Evolutionary conservation across 2,113 vertebrate genomes (phyloP), one percentile per base, ranked within the genome.

Genomic region (Petromus typicus): DNA sequence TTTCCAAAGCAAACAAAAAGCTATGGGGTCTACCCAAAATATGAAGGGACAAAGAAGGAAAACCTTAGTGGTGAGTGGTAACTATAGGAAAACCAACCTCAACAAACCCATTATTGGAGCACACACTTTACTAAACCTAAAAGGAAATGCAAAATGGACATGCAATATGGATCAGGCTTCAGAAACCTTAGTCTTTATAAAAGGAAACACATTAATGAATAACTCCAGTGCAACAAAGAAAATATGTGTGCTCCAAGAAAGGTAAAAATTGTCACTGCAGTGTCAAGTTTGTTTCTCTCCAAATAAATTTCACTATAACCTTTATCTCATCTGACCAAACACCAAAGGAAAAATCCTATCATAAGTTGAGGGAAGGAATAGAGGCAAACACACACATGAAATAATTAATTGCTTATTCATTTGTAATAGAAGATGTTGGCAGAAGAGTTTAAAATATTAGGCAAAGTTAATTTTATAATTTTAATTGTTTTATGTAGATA

Each of bases 401-500:
- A 56, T 27, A 43, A 82, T 57, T 67, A 91, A 67, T 27, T 88
- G 27, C 12, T 66, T 94, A 23, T 75, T 69, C 78, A 13, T 40
- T 56, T 83, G 4, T 75, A 90, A 76, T 59, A 82, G 93, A 64
- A 76, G 16, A 92, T 67, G 54, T 80, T 57, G 71, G 11, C 56
- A 87, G 43, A 48, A 37, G 7, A 45, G 16, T 63, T 78, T 78
- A 61, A 93, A 79, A 86, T 89, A 54, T 73, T 82, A 79, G 16
- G 43, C 48, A 57, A 88, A 22, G 54, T 18, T 5, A 84, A 20
- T 75, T 91, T 67, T 71, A 66, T 0, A 16, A 54, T 83, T 84
- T 81, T 76, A 75, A 90, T 76, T 84, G 32, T 66, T 89, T 91
- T 20, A 73, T 73, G 83, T 56, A 64, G 37, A 13, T 45, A 92